A percentile compares a stretch with the other conserved stretches of the same genome.
These are phyloP conservation scores for Eristalis pertinax DNA, from an alignment of 2,888 invertebrate species.

Conservation along the genomic window DNA sequence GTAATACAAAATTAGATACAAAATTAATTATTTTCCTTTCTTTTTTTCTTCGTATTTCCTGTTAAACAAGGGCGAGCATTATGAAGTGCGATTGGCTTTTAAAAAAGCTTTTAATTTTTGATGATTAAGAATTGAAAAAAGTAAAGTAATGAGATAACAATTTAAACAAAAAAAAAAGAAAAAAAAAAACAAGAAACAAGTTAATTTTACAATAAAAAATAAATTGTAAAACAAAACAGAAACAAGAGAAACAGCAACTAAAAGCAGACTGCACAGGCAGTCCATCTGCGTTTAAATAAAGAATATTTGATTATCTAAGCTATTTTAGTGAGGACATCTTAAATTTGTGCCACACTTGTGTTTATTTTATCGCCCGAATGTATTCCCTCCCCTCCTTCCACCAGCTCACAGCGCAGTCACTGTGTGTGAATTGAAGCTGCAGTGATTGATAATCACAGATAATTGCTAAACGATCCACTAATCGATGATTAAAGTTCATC, in stretches of 20 bases:
- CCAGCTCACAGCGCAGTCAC: no score
- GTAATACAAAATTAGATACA: conserved; percentile 22
- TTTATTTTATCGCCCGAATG: not conserved
- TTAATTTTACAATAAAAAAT: conserved; percentile 31
- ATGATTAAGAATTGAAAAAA: conserved; percentile 48
- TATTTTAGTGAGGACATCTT: conserved; percentile 16
- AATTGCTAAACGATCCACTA: not conserved
- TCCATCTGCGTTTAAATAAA: conserved; percentile 52
- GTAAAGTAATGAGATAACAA: not conserved
- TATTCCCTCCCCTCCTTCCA: no score
- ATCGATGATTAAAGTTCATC: not conserved
- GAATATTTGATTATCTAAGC: conserved; percentile 44
- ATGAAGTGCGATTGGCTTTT: conserved; percentile 21
- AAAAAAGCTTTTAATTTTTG: conserved; percentile 38
- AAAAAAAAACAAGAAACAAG: not conserved
- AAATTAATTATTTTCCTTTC: no score
- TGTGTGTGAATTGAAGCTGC: no score
- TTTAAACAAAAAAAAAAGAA: no score
- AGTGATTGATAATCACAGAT: no score
- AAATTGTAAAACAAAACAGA: conserved; percentile 44
- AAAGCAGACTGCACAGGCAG: conserved; percentile 14
- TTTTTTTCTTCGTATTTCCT: conserved; percentile 42
- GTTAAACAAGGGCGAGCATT: conserved; percentile 27
- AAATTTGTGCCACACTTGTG: not conserved
- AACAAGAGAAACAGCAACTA: conserved; percentile 8